Percentiles rank a stretch among this genome's conserved stretches.
These are phyloP conservation scores for Ranitomeya imitator DNA, from an alignment of 2,113 vertebrate genomes.

Conservation along the genomic window DNA sequence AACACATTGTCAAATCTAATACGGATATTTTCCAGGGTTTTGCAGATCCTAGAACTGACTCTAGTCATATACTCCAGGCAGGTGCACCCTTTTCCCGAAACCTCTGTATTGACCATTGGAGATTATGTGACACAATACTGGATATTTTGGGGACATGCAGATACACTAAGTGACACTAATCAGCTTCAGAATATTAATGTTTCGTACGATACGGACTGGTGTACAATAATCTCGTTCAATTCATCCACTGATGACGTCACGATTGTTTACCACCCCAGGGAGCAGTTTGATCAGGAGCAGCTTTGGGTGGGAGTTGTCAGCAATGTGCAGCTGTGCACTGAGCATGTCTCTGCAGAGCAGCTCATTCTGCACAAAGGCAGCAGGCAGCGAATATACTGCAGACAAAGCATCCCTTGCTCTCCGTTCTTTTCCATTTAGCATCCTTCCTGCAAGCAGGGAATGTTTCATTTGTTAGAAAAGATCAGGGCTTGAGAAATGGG, in stretches of 20 bases:
- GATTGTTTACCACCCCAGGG: background rate
- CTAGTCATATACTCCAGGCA: no score
- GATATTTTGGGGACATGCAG: no score
- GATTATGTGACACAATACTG: no score
- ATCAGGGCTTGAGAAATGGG: conserved; percentile 81
- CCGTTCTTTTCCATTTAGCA: conserved; percentile 65
- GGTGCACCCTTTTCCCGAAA: no score
- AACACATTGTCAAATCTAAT: no score
- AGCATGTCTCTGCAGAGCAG: conserved; percentile 79
- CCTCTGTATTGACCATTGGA: no score
- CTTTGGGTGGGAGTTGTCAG: conserved; percentile 74
- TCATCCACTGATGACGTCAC: background rate
- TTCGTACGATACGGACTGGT: background rate
- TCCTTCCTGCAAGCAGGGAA: conserved; percentile 57
- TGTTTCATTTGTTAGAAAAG: conserved; percentile 78
- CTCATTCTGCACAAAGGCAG: conserved; percentile 72
- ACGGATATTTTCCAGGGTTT: no score
- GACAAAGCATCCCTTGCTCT: conserved; percentile 72
- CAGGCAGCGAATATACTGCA: conserved; percentile 74
- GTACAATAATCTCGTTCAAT: background rate
- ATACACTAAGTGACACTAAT: no score
- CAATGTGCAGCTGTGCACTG: conserved; percentile 70
- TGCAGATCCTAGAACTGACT: no score
- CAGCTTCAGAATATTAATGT: no score
- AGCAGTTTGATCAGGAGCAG: conserved; percentile 64